Evolutionary conservation across 2,113 vertebrate species (phyloP).

Genomic region (Clupea harengus): DNA sequence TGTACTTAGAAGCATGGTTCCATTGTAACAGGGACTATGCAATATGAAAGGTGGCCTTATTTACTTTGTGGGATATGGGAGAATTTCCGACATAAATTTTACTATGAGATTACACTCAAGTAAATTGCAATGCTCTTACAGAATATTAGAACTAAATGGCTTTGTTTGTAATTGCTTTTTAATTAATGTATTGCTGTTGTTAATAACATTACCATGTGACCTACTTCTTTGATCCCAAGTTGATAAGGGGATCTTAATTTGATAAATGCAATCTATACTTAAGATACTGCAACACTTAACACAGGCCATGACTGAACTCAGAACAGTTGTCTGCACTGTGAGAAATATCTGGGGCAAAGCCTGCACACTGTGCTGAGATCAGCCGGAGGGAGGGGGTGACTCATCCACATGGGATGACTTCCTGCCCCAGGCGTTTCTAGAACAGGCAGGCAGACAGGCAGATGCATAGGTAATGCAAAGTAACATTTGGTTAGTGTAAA

Average conservation of each 20-base stretch:
- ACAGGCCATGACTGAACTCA: neutral
- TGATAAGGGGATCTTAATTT: neutral
- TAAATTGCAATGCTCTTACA: neutral
- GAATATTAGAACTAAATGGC: neutral
- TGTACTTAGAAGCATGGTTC: neutral
- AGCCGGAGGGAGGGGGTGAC: constrained; percentile 42
- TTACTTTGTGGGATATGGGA: neutral
- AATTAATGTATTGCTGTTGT: neutral
- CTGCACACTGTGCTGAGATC: neutral
- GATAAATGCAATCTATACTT: neutral
- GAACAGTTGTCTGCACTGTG: neutral
- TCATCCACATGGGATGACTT: constrained; percentile 31
- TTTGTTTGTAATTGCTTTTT: neutral
- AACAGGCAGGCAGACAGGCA: neutral
- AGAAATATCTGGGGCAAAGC: neutral
- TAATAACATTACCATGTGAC: neutral
- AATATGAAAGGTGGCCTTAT: neutral
- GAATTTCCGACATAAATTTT: neutral
- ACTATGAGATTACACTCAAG: too few relatives aligned
- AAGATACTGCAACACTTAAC: neutral
- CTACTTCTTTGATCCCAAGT: neutral
- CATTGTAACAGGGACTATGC: neutral
- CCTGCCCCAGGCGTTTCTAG: constrained; percentile 34
- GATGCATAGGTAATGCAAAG: constrained; percentile 39
- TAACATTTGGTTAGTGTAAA: constrained; percentile 50